Evolutionary conservation across 2,888 invertebrate genomes (phyloP), one percentile per base, ranked within the genome.

Genomic region (Pachymerium ferrugineum): DNA sequence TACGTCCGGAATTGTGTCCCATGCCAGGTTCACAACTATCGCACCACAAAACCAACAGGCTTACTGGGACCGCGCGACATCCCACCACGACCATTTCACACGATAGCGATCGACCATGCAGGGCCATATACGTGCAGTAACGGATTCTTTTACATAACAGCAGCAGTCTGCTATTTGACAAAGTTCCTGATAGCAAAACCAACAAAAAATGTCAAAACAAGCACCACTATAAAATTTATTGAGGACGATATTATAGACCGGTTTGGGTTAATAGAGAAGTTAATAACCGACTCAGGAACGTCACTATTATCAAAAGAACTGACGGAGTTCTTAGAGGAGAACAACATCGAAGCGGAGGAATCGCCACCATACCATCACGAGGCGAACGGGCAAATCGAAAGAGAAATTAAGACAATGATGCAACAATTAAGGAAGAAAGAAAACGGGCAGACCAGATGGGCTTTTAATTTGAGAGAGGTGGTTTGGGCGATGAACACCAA

Each of bases 1-100:
- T 70, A 69, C 19, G 73, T 74, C 1, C 6, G 28, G 16, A 28
- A 28, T 19, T 74, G 74, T 12, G 4, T 10, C 0, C 16, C 14
- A 1, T 74, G 74, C 16, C 74, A 72, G 33, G n/a, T 22, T 1
- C 4, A n/a, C 29, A 74, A 74, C 29, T n/a, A 31, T 2, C n/a
- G 67, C 14, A 74, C 72, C 5, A 14, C 54, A 0, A 5, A 30
- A 5, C 1, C 62, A 19, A 1, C 16, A 10, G 73, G 35, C 0
- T 4, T 54, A 0, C 16, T 74, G 8, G 14, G 31, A 12, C 5
- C 35, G 5, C 8, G 73, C 1, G 25, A 19, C 0, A 35, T 73
- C 1, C 74, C 73, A 6, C 10, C 19, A 8, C 22, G 30, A 1
- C 73, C 74, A 3, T 74, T 74, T 31, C 29, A 38, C 14, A 10